These are phyloP conservation scores for Idaea aversata DNA, from an alignment of 2,888 invertebrate species.

Conservation along the genomic window DNA sequence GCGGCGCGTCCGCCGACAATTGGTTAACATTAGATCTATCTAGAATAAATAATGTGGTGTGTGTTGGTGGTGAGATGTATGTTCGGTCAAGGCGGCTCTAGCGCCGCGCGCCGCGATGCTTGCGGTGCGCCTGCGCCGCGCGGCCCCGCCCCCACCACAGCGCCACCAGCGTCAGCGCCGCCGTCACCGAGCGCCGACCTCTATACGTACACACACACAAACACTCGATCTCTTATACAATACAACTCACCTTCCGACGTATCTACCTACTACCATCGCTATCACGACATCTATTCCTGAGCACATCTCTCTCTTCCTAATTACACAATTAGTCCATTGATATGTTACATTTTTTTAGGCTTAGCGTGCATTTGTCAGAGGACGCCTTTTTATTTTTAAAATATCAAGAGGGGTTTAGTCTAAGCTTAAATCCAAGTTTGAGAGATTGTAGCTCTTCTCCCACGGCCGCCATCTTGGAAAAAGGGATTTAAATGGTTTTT, in stretches of 20 bases:
- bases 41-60: constrained; percentile 67
- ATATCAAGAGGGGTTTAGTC: too few species aligned
- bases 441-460: too few species aligned
- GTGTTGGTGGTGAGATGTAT: constrained; percentile 18
- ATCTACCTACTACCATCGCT: neutral
- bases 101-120: constrained; percentile 80
- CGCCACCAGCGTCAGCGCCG: constrained; percentile 64
- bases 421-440: too few species aligned
- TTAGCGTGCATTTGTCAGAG: too few species aligned
- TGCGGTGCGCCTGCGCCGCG: constrained; percentile 74
- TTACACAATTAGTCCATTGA: too few species aligned
- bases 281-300: neutral
- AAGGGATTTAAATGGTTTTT: too few species aligned
- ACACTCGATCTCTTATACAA: constrained; percentile 21
- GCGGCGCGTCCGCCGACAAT: constrained; percentile 61
- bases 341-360: too few species aligned
- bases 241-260: constrained; percentile 6
- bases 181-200: constrained; percentile 55
- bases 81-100: constrained; percentile 74
- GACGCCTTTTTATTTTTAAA: too few species aligned
- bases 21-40: constrained; percentile 78
- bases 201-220: constrained; percentile 35
- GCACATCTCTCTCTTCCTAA: constrained; percentile 3
- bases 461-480: too few species aligned
- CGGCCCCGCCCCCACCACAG: constrained; percentile 60